These are phyloP conservation scores for Harpagifer antarcticus DNA, from an alignment of 2,797 vertebrate species.

Conservation along the genomic window DNA sequence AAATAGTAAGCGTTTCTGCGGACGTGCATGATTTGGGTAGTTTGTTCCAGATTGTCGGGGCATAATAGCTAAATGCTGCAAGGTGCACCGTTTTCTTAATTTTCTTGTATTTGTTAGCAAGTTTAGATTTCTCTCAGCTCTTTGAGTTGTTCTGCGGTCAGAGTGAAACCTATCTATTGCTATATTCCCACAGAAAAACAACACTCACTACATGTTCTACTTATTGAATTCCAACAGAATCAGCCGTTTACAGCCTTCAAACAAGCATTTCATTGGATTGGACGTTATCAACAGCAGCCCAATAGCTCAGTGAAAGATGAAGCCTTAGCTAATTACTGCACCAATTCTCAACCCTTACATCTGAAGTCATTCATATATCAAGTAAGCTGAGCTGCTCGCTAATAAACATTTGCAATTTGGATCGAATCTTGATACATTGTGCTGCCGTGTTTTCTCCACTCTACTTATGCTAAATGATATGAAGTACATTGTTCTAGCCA, in stretches of 20 bases:
- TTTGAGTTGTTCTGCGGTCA: background rate
- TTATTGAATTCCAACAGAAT: constrained; percentile 7
- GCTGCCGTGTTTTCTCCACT: constrained; percentile 17
- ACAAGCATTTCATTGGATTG: constrained; percentile 28
- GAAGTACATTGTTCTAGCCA: constrained; percentile 40
- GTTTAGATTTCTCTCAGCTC: background rate
- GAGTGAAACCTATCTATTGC: background rate
- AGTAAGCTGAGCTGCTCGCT: constrained; percentile 18
- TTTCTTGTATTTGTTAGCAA: background rate
- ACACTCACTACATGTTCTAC: background rate
- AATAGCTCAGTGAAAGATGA: constrained; percentile 18
- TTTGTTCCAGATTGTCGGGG: too few species aligned
- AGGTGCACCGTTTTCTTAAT: background rate
- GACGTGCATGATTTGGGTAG: too few species aligned
- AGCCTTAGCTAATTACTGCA: constrained; percentile 11
- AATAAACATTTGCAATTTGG: constrained; percentile 35
- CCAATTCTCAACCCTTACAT: constrained; percentile 21
- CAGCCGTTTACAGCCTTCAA: constrained; percentile 3
- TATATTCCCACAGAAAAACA: background rate
- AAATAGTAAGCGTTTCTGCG: too few species aligned
- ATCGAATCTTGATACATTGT: constrained; percentile 27
- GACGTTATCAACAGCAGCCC: constrained; percentile 19
- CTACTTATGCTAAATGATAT: constrained; percentile 38
- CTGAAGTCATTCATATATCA: constrained; percentile 32
- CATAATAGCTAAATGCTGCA: too few species aligned